A percentile compares a stretch with the other conserved stretches of the same genome.
These are phyloP conservation scores for Cathartes aura DNA, from an alignment of 2,113 vertebrate species.

Conservation along the genomic window DNA sequence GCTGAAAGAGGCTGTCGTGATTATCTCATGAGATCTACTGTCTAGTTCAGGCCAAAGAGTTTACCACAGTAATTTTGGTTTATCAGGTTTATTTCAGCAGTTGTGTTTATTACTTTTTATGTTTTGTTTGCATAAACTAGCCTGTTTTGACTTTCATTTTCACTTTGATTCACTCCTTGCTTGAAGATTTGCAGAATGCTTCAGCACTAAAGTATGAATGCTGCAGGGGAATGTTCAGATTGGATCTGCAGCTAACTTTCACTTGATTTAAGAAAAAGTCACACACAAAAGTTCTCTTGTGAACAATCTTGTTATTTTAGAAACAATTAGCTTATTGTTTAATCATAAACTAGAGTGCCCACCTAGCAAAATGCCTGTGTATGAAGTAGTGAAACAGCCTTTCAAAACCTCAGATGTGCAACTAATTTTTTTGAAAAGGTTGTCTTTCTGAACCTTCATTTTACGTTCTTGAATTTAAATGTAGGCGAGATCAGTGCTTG, in stretches of 20 bases:
- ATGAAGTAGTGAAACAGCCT: background rate
- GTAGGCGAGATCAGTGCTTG: background rate
- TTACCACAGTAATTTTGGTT: background rate
- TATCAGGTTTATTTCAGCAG: background rate
- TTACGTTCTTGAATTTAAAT: background rate
- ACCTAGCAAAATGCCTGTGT: background rate
- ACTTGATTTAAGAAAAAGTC: background rate
- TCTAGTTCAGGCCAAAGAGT: background rate
- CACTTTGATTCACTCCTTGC: background rate
- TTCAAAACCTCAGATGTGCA: background rate
- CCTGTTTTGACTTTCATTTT: constrained; percentile 14
- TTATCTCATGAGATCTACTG: background rate
- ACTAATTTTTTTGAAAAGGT: background rate
- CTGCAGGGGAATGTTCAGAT: background rate
- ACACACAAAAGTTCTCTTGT: background rate
- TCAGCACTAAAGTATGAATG: background rate
- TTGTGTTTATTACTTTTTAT: background rate
- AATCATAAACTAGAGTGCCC: background rate
- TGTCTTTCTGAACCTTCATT: background rate
- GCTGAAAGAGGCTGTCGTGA: background rate
- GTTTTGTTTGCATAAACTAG: background rate
- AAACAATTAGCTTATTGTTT: background rate
- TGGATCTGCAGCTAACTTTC: background rate
- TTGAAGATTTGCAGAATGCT: background rate
- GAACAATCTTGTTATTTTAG: background rate